Base-by-base conservation (phyloP, 2,113 vertebrate genomes). In the Erinaceus europaeus region DNA sequence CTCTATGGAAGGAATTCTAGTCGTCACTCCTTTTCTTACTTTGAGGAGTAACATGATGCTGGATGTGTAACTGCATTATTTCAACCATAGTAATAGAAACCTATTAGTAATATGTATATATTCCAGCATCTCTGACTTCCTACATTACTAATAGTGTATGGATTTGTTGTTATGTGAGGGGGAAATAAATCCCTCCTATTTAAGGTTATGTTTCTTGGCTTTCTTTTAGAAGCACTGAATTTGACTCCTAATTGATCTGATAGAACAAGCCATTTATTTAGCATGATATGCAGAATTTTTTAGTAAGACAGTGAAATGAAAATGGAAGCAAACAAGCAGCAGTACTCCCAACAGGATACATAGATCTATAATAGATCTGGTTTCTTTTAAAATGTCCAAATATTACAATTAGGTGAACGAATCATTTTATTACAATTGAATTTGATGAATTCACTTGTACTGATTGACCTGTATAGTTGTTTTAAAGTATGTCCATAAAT, bases 391-490 rank as follows among this genome's bases (percentile, higher is more conserved):
- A 74, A 79, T 61, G 74, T 20, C 13, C 10, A 55, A 50, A 25
- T 72, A 29, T 95, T 67, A 72, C 21, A 88, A 77, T 89, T 67
- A 76, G 5, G 55, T 91, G 74, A 71, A 53, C 34, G 91, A 74
- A 52, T 83, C 9, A 57, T 72, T 89, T 71, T 38, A 8, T 53
- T 62, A 59, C 83, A 29, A 81, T 44, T 84, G 59, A 78, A 55
- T 55, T 55, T 25, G 21, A 2, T 53, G 25, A 53, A 62, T 76
- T 84, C 62, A 77, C 40, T 71, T 69, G 88, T 75, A 3, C 73
- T 55, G 50, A 61, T 59, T 90, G 34, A 86, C 40, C 88, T 82
- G 11, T 10, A 61, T 44, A 52, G 44, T 71, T 36, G 14, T 71
- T 90, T 65, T 75, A 48, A 74, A 88, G 72, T 76, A 83, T 38